Evolutionary conservation across 2,888 invertebrate genomes (phyloP), one percentile per base, ranked within the genome.

Genomic region (Atethmia centrago): DNA sequence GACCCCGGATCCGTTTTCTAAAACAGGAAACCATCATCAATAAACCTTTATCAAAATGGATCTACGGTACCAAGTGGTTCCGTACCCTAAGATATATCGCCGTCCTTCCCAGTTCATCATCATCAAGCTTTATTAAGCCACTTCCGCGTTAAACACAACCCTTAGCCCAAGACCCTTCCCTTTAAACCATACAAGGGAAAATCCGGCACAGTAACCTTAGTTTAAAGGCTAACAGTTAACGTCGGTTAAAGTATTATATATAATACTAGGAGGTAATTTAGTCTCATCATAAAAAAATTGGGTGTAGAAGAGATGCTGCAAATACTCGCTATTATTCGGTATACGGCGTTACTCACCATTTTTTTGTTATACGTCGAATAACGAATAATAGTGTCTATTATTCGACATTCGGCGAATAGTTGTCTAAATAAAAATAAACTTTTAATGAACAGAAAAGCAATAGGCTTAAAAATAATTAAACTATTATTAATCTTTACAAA

Each of bases 31-130:
- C 45, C 40, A 31, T 31, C 14, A 40, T 59, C 47, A 25, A 58
- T 47, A 40, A 51, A 25, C 40, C 51, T 53, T 63, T 40, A 58
- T 71, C 56, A 47, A 71, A 63, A 70, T 28, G 21, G 53, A 73
- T 72, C 12, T 47, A 42, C 16, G 28, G 7, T 42, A 25, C 25
- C 16, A 61, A 71, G 31, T 40, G n/a, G 49, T 28, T 42, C 28
- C 21, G 19, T 10, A 36, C 19, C 28, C 31, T 21, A 12, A 75
- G n/a, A 80, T 69, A 31, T 47, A 69, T 62, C 10, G 28, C 61
- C 31, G 0, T 42, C 61, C 31, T 28, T 19, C 3, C 51, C 79
- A 81, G 69, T 79, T 69, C 64, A 69, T 79, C 79, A 76, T 62
- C 69, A 81, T 76, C 81, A 62, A 40, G 53, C 19, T 47, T 65